Conservation (phyloP, 2,888 invertebrate species). For the Trachelus stipa region DNA sequence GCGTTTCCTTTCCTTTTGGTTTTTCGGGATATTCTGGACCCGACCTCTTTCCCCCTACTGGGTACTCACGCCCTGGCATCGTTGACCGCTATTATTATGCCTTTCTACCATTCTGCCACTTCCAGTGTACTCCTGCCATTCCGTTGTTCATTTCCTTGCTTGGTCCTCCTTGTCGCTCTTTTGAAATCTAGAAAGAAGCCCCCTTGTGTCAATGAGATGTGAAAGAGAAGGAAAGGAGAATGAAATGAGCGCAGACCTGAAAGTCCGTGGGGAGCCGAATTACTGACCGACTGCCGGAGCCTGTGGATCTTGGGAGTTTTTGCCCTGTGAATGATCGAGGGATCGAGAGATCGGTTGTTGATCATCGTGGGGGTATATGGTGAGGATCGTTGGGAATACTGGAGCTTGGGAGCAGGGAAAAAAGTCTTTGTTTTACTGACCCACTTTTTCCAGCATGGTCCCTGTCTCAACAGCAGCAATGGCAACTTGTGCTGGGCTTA, state of each 20-base stretch:
- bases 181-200: not conserved
- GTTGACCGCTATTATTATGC: not conserved
- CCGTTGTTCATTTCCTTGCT: not conserved
- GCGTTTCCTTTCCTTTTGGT: conserved; percentile 47
- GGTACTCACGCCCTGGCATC: not conserved
- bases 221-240: not conserved
- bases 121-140: not conserved
- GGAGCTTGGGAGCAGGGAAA: conserved; percentile 8
- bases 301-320: not conserved
- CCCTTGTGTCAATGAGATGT: not conserved
- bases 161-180: not conserved
- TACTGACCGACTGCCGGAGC: not conserved
- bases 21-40: not conserved
- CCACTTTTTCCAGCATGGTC: conserved; percentile 14
- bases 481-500: not conserved
- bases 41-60: not conserved
- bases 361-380: not conserved
- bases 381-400: not conserved
- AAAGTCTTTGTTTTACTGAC: conserved; percentile 21
- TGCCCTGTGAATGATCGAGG: not conserved
- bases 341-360: not conserved
- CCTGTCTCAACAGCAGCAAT: not conserved
- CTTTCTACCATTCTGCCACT: not conserved
- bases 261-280: not conserved
- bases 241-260: not conserved